Percentiles rank a stretch among this genome's conserved stretches.
These are phyloP conservation scores for Setipinna tenuifilis DNA, from an alignment of 2,797 vertebrate genomes.

Conservation along the genomic window DNA sequence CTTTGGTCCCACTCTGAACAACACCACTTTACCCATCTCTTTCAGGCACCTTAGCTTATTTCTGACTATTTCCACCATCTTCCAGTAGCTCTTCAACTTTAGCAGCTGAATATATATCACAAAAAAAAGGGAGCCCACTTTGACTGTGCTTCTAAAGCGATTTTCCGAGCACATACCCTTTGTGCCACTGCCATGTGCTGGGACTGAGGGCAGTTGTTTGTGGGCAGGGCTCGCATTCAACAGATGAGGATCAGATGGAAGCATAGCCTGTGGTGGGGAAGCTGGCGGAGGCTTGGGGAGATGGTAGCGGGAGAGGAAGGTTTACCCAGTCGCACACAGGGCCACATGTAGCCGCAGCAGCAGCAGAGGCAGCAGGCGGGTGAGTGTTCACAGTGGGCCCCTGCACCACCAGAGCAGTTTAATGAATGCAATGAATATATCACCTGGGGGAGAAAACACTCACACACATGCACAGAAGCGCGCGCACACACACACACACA, in stretches of 20 bases:
- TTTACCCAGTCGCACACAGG: neutral
- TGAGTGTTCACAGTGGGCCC: neutral
- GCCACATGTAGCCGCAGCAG: neutral
- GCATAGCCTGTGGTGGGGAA: neutral
- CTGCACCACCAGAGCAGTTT: slow-evolving; percentile 44
- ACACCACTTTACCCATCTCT: neutral
- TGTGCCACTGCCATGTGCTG: neutral
- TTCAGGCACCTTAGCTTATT: neutral
- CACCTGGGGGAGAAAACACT: slow-evolving; percentile 45
- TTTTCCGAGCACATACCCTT: neutral
- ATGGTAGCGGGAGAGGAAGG: neutral
- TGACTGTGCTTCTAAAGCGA: neutral
- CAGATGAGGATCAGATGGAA: slow-evolving; percentile 21
- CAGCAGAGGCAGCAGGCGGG: neutral
- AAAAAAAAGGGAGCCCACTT: neutral
- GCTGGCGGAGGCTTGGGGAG: neutral
- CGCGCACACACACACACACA: neutral
- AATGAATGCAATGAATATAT: slow-evolving; percentile 50
- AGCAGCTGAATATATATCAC: neutral
- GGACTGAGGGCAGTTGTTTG: neutral
- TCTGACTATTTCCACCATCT: neutral
- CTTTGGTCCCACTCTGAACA: neutral
- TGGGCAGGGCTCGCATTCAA: neutral
- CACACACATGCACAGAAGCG: neutral
- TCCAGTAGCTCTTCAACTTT: neutral